Percentiles rank a stretch among this genome's conserved stretches.
phyloP scores from a whole-genome alignment of 2,888 invertebrate species.

The Dryocosmus kuriphilus region DNA sequence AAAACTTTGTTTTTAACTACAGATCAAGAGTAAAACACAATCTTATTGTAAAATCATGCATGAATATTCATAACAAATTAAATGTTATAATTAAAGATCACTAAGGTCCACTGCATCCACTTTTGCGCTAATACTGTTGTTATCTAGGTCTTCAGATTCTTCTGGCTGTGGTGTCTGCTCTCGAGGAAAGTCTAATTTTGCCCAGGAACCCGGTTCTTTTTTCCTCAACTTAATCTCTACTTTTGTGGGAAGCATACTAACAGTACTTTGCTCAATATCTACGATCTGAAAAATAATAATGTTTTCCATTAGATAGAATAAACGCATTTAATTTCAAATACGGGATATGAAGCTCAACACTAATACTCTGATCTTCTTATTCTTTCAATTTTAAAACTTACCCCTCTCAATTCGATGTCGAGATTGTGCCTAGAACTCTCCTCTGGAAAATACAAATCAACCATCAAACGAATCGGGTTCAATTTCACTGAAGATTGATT shows the following conservation, averaged over 20 bases:
- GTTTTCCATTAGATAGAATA: constrained; percentile 12
- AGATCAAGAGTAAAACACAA: background rate
- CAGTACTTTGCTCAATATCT: constrained; percentile 84
- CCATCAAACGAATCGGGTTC: constrained; percentile 89
- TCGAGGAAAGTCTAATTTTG: constrained; percentile 84
- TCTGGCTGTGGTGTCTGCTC: constrained; percentile 50
- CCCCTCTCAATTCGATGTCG: constrained; percentile 90
- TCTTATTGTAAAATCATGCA: background rate
- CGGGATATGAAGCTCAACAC: too few species aligned
- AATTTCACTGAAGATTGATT: constrained; percentile 86
- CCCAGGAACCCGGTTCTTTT: constrained; percentile 91
- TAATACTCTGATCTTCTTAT: background rate
- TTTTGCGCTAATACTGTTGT: constrained; percentile 77
- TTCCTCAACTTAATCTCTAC: constrained; percentile 95
- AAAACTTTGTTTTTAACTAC: background rate
- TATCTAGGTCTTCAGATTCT: constrained; percentile 63
- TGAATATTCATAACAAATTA: background rate
- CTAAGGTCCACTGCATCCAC: constrained; percentile 87
- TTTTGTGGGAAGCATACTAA: constrained; percentile 92
- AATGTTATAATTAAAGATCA: constrained; percentile 79
- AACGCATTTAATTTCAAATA: background rate
- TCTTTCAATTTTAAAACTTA: constrained; percentile 77
- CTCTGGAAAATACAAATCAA: constrained; percentile 88
- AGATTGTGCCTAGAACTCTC: constrained; percentile 86
- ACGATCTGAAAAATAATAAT: constrained; percentile 83